These are phyloP conservation scores for Pherbina coryleti DNA, from an alignment of 2,888 invertebrate species.

Conservation along the genomic window DNA sequence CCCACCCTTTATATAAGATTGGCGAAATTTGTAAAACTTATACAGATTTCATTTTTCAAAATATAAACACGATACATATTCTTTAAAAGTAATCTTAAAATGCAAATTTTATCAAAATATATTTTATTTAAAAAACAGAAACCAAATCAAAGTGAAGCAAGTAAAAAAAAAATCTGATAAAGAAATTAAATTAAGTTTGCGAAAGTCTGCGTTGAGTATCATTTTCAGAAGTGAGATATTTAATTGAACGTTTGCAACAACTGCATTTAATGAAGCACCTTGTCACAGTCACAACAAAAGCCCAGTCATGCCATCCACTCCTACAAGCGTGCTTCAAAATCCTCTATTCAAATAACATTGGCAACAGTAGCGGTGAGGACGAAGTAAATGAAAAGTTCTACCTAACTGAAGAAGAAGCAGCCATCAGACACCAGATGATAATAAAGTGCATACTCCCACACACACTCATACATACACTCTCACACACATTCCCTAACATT, in stretches of 20 bases:
- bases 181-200: slow-evolving; percentile 8
- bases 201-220: not conserved
- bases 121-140: not conserved
- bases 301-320: not conserved
- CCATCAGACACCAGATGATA: slow-evolving; percentile 42
- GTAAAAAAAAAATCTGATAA: slow-evolving; percentile 21
- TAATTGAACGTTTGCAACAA: slow-evolving; percentile 32
- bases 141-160: not conserved
- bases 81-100: not conserved
- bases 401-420: not conserved
- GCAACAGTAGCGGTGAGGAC: not conserved
- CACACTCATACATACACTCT: not conserved
- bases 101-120: not conserved
- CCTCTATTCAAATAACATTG: not conserved
- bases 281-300: not conserved
- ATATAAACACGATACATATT: no score
- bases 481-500: not conserved
- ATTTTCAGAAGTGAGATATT: not conserved
- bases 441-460: slow-evolving; percentile 39
- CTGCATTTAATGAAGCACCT: slow-evolving; percentile 33
- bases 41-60: no score
- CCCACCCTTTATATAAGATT: no score
- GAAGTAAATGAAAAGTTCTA: not conserved
- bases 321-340: not conserved
- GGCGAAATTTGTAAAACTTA: no score